phyloP scores from a whole-genome alignment of 2,797 vertebrate species.

The Clarias platycephalus region DNA sequence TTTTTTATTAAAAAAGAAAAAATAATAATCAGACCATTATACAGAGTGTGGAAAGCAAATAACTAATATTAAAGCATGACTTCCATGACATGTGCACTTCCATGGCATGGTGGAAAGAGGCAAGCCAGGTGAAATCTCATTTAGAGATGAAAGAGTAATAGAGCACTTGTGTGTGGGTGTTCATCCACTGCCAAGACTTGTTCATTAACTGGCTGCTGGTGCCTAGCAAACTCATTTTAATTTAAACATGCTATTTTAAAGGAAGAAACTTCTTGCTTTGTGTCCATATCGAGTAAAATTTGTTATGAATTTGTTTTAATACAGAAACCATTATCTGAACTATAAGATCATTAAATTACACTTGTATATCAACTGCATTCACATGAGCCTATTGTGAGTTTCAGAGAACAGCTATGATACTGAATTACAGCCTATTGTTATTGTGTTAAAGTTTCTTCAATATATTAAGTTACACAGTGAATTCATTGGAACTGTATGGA shows the following conservation, averaged over 20 bases:
- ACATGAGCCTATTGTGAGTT: neutral
- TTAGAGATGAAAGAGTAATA: slow-evolving; percentile 48
- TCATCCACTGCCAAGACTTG: neutral
- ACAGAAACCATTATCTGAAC: neutral
- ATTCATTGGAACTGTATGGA: neutral
- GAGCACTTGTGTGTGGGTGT: slow-evolving; percentile 21
- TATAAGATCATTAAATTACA: neutral
- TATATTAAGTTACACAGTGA: slow-evolving; percentile 18
- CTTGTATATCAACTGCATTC: neutral
- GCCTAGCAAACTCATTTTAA: neutral
- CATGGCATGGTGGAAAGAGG: slow-evolving; percentile 55
- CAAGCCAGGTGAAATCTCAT: slow-evolving; percentile 35
- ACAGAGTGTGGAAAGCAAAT: slow-evolving; percentile 38
- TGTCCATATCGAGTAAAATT: neutral
- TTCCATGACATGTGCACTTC: slow-evolving; percentile 2
- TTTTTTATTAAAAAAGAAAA: slow-evolving; percentile 9
- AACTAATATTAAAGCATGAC: neutral
- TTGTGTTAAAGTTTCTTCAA: neutral
- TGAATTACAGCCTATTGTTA: slow-evolving; percentile 14
- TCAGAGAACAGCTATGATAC: neutral
- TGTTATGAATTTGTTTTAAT: neutral
- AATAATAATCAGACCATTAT: neutral
- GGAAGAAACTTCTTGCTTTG: neutral
- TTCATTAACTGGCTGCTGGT: slow-evolving; percentile 27
- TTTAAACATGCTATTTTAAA: neutral